Evolutionary conservation across 2,797 vertebrate species (phyloP), one percentile per base, ranked within the genome.

Genomic region (Pseudochirops corinnae): DNA sequence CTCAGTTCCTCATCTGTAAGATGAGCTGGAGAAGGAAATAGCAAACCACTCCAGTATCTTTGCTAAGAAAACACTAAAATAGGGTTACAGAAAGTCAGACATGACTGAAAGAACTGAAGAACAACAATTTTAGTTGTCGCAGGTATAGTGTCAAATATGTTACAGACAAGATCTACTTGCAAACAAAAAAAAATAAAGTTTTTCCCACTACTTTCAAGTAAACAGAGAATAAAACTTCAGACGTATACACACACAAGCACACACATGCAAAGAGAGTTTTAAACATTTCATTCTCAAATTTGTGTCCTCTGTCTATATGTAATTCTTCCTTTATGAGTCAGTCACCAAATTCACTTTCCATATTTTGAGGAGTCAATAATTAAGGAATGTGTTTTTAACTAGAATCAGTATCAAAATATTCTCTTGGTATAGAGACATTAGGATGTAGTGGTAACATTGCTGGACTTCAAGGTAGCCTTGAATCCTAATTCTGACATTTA

Each of bases 241-340:
- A 93, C 4, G 9, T 96, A 52, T 4, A 67, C 10, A 60, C 28
- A 58, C 57, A 33, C 62, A 67, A 29, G 33, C 5, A 12, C 96
- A 53, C 53, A 53, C 29, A 31, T 12, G 29, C 60, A 67, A 90
- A 57, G 56, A 57, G 53, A 92, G 67, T 31, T 60, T 94, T 0
- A 55, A 6, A 7, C 53, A 26, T 0, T 92, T 0, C 90, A 3
- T 96, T 97, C 5, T 92, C 28, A 31, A 93, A 50, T 95, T 93
- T 4, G 12, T 90, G 11, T 29, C 28, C 16, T 56, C 96, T 93
- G 90, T 52, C 87, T 92, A 46, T 24, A 46, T 11, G 9, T 33
- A 67, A 60, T 96, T 93, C 96, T 95, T 97, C 16, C 10, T 52
- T 95, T 33, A 56, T 55, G 0, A 97, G 97, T 92, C 6, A 4